Base-by-base conservation (phyloP, 2,888 invertebrate genomes). In the Eupithecia insigniata region DNA sequence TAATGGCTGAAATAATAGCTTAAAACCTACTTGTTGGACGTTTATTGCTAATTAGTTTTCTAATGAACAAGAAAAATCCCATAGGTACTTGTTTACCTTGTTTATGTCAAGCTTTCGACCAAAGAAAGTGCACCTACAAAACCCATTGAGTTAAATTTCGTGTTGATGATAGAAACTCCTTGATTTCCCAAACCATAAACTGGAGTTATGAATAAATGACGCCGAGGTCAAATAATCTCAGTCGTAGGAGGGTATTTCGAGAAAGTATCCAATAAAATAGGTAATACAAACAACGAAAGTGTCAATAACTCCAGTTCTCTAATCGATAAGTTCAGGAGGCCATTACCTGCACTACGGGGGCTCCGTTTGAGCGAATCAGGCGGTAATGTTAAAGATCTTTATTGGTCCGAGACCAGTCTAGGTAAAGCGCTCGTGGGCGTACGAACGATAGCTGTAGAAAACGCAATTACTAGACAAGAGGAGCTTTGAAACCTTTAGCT, bases 351-450 rank as follows among this genome's bases (percentile, higher is more conserved):
- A 55, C 78, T 65, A 70, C 78, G 73, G 79, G 79, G 76, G 70
- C 69, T 73, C 76, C 69, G 75, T 76, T 77, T 73, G 66, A 75
- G 73, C 71, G 75, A 76, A 76, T 78, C 74, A 76, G 76, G 69
- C 74, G 76, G 73, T 72, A n/a, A 74, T 75, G 76, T 77, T 74
- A 70, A 75, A 78, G 75, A 76, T 76, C 77, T 78, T 79, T 79
- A 79, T 78, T 76, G 74, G 79, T 76, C 78, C 75, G 77, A 76
- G 79, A 82, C 83, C 80, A 79, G 83, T 81, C 81, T 80, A 79
- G 79, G 80, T 71, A 55, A 68, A 55, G 69, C 46, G 65, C 68
- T 73, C 77, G 84, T 84, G 81, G 84, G 85, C 81, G 83, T 74
- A 80, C 74, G 74, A 81, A 79, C 76, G 80, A 80, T 80, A 81